Evolutionary conservation across 2,113 vertebrate species (phyloP).

Genomic region (Pimephales promelas): DNA sequence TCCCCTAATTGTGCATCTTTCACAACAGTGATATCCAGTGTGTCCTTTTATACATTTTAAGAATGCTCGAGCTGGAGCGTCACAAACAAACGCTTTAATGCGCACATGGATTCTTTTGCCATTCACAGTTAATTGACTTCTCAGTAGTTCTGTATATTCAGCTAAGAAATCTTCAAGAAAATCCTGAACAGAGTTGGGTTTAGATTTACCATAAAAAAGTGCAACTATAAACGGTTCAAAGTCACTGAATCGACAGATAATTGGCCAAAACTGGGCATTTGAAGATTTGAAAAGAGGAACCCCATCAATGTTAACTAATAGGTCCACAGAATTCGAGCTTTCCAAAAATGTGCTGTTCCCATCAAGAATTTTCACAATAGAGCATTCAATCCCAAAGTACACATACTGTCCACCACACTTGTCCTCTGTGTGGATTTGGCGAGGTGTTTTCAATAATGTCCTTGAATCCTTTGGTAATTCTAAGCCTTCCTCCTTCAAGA

Average conservation of each 20-base stretch:
- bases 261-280: neutral
- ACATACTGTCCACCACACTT: neutral
- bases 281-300: neutral
- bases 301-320: neutral
- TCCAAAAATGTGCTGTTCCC: neutral
- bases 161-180: neutral
- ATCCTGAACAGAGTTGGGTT: neutral
- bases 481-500: conserved; percentile 21
- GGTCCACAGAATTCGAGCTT: neutral
- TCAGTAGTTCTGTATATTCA: neutral
- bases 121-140: neutral
- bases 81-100: neutral
- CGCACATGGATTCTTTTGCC: neutral
- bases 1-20: neutral
- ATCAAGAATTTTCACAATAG: neutral
- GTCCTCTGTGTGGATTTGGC: neutral
- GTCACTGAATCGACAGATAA: neutral
- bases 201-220: neutral
- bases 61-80: neutral
- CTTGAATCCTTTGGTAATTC: neutral
- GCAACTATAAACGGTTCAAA: neutral
- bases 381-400: neutral
- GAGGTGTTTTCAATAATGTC: neutral
- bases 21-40: neutral
- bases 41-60: neutral